Evolutionary conservation across 2,888 invertebrate genomes (phyloP).

Genomic region (Exocentrus adspersus): DNA sequence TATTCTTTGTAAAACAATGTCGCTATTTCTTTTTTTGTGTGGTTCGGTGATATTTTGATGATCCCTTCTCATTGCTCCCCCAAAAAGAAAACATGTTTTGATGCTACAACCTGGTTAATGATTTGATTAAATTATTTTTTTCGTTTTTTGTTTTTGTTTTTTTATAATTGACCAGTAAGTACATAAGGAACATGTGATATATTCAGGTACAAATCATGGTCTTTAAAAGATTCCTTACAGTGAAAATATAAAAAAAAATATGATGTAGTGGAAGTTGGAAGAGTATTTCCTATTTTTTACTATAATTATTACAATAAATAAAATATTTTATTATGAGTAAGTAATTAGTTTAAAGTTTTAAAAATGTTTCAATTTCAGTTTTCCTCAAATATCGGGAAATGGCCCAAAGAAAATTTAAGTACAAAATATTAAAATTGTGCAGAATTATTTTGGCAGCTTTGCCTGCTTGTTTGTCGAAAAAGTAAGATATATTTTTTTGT

Average conservation of each 20-base stretch:
- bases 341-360: slow-evolving; percentile 5
- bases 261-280: slow-evolving; percentile 43
- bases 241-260: slow-evolving; percentile 28
- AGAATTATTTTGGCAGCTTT: slow-evolving; percentile 44
- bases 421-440: slow-evolving; percentile 36
- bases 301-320: slow-evolving; percentile 25
- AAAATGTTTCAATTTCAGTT: slow-evolving; percentile 9
- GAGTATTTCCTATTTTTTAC: slow-evolving; percentile 36
- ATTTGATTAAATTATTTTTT: slow-evolving; percentile 28
- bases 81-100: slow-evolving; percentile 35
- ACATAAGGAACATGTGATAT: slow-evolving; percentile 38
- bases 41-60: slow-evolving; percentile 33
- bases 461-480: slow-evolving; percentile 39
- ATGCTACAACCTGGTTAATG: slow-evolving; percentile 35
- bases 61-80: no score
- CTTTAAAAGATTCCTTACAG: slow-evolving; percentile 41
- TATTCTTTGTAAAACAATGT: no score
- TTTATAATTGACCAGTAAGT: slow-evolving; percentile 34
- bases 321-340: slow-evolving; percentile 16
- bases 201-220: slow-evolving; percentile 40
- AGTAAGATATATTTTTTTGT: slow-evolving; percentile 21
- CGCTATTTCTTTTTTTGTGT: no score
- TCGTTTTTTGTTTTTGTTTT: neutral
- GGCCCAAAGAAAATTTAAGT: slow-evolving; percentile 43
- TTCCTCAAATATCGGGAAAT: slow-evolving; percentile 24